A percentile compares a stretch with the other conserved stretches of the same genome.
phyloP scores from a whole-genome alignment of 2,888 invertebrate species.

The Diaperis boleti region DNA sequence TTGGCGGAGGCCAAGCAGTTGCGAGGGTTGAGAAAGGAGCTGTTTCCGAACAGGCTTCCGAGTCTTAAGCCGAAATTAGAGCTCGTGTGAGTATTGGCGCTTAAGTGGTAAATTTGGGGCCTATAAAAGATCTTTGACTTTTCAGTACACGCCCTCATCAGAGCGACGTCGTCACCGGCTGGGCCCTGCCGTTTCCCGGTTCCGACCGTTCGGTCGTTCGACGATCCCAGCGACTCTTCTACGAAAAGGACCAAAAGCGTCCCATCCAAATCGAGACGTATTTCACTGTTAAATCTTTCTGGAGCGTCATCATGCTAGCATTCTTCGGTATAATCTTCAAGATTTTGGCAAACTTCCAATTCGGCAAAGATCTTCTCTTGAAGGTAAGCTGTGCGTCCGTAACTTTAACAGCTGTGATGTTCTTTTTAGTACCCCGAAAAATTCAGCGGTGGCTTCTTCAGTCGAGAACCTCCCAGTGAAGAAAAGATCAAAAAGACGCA shows the following conservation, averaged over 20 bases:
- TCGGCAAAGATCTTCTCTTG: slow-evolving; percentile 75
- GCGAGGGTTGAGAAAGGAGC: slow-evolving; percentile 72
- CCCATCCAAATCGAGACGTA: slow-evolving; percentile 87
- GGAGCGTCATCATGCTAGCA: slow-evolving; percentile 67
- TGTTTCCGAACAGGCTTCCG: slow-evolving; percentile 74
- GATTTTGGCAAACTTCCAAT: slow-evolving; percentile 64
- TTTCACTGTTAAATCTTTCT: slow-evolving; percentile 66
- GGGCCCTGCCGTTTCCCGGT: slow-evolving; percentile 77
- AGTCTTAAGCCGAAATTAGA: slow-evolving; percentile 70
- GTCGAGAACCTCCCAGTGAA: slow-evolving; percentile 75
- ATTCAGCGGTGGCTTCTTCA: slow-evolving; percentile 70
- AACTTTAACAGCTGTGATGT: too few species aligned
- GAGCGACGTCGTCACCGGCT: slow-evolving; percentile 50
- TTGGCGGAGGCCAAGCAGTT: slow-evolving; percentile 76
- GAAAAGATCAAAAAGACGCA: slow-evolving; percentile 71
- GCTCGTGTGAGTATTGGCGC: slow-evolving; percentile 42
- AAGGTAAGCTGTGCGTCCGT: too few species aligned
- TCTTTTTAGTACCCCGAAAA: slow-evolving; percentile 48
- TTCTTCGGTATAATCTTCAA: slow-evolving; percentile 74
- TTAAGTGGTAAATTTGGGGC: not conserved
- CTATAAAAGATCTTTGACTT: too few species aligned
- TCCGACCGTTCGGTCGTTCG: slow-evolving; percentile 86
- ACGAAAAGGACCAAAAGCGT: slow-evolving; percentile 74
- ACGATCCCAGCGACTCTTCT: slow-evolving; percentile 83
- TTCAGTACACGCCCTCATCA: slow-evolving; percentile 50